Base-by-base conservation (phyloP, 2,888 invertebrate species). In the Trypoxylon attenuatum region DNA sequence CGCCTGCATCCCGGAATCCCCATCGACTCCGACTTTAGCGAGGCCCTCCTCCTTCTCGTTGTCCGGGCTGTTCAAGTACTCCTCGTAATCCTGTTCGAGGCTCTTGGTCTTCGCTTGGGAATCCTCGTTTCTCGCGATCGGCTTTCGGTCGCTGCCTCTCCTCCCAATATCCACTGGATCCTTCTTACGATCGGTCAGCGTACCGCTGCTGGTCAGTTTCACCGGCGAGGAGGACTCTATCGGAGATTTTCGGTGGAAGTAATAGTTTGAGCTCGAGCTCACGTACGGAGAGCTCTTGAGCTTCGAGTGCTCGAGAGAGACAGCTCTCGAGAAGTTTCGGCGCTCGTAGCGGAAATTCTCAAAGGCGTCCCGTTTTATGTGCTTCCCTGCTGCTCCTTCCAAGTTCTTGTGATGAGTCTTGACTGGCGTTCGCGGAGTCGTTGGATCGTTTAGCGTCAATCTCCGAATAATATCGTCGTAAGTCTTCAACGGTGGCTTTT, bases 381-480 rank as follows among this genome's bases (percentile, higher is more conserved):
- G 75, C 49, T 70, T 79, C n/a, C 71, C 75, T 21, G 56, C 33
- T 5, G 13, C 33, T 10, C 13, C 21, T n/a, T 78, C 80, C 38
- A 75, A 73, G 47, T 82, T 81, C 4, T 76, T 73, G 47, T 77
- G 76, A 45, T 83, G 81, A 23, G 76, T 66, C 13, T 71, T 79
- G 2, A 59, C n/a, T 15, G 68, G 50, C 8, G 72, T 15, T 5
- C 41, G 73, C 1, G 71, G 53, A 4, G 80, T 81, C 2, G 78
- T 76, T 3, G 78, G 73, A 8, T 78, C 77, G 18, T 78, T 73
- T 10, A 78, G 76, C 18, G 84, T 85, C 23, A 86, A 68, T 19
- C 81, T 77, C 29, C 81, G 77, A 51, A 87, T 86, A 27, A 87
- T 84, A n/a, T 86, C 86, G 43, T 87, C 86, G 71, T 79, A 86